A percentile compares a stretch with the other conserved stretches of the same genome.
These are phyloP conservation scores for Jaculus jaculus DNA, from an alignment of 2,113 vertebrate species.

Conservation along the genomic window DNA sequence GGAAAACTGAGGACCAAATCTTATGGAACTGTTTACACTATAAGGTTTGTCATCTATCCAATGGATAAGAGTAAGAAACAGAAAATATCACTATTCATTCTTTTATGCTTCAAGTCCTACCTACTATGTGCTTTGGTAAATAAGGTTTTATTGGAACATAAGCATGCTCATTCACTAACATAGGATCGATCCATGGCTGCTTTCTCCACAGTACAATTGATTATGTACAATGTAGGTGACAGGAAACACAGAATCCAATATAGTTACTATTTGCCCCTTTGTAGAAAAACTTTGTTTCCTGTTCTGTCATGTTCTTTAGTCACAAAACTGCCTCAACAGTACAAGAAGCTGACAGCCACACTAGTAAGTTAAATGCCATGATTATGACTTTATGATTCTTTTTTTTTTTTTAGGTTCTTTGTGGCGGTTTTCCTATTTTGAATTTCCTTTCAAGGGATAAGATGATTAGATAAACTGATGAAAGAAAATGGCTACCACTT, in stretches of 20 bases:
- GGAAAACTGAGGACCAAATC: neutral
- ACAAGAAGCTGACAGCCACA: neutral
- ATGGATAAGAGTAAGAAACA: neutral
- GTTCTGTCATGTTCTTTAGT: neutral
- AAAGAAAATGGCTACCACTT: neutral
- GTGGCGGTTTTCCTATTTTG: neutral
- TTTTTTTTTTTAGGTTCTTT: no score
- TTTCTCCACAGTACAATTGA: neutral
- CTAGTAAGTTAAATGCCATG: neutral
- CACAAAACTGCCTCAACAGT: neutral
- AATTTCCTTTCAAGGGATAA: slow-evolving; percentile 12
- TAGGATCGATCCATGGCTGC: no score
- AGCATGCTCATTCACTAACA: no score
- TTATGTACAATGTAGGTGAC: neutral
- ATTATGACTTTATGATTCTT: neutral
- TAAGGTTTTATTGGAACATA: no score
- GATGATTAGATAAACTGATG: neutral
- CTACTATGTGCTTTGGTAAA: neutral
- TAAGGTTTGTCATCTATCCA: neutral
- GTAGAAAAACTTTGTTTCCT: neutral
- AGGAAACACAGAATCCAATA: neutral
- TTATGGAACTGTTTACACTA: neutral
- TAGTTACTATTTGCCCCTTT: no score
- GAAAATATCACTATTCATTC: neutral
- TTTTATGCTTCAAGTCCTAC: neutral